These are phyloP conservation scores for Seriola dumerili DNA, from an alignment of 2,113 vertebrate genomes.

Conservation along the genomic window DNA sequence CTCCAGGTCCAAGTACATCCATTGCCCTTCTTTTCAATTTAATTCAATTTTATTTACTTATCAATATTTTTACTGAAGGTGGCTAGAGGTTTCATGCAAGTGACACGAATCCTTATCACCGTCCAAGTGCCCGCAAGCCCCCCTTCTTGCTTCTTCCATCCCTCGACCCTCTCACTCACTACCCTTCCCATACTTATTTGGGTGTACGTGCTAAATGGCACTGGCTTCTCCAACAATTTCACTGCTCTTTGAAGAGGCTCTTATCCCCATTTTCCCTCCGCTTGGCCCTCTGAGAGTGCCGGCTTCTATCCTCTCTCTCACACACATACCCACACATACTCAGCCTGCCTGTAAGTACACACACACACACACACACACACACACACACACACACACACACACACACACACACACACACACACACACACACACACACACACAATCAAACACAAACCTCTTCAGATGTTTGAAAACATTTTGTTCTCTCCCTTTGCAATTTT, in stretches of 20 bases:
- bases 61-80: constrained; percentile 38
- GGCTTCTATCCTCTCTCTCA: constrained; percentile 51
- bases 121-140: constrained; percentile 48
- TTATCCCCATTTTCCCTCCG: constrained; percentile 68
- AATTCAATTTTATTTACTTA: constrained; percentile 1
- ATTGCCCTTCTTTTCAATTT: constrained; percentile 30
- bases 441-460: constrained; percentile 23
- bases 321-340: constrained; percentile 22
- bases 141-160: neutral
- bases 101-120: constrained; percentile 66
- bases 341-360: neutral
- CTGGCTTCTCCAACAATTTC: constrained; percentile 73
- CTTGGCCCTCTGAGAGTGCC: constrained; percentile 52
- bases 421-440: neutral
- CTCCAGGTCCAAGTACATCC: constrained; percentile 52
- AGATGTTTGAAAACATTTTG: constrained; percentile 63
- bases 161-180: constrained; percentile 50
- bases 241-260: constrained; percentile 78
- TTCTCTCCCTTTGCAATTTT: constrained; percentile 26
- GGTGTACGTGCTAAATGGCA: constrained; percentile 82
- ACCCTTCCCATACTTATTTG: constrained; percentile 54
- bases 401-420: neutral
- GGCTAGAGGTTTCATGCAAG: constrained; percentile 47
- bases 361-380: neutral
- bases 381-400: neutral